Evolutionary conservation across 2,113 vertebrate species (phyloP).

Genomic region (Microcebus lehilahytsara): DNA sequence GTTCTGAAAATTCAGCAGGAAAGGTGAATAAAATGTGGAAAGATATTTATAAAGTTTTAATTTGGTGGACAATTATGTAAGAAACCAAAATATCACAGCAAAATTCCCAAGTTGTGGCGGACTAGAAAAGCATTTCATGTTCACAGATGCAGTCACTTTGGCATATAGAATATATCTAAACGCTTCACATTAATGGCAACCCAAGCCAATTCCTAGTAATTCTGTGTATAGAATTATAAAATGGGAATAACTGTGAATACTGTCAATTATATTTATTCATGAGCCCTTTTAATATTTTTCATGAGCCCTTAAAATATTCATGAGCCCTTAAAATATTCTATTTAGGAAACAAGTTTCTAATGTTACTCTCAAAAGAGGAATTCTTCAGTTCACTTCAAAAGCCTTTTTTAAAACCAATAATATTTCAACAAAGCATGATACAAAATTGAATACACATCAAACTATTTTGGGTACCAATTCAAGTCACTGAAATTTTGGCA

Average conservation of each 20-base stretch:
- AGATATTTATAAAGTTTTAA: slow-evolving; percentile 31
- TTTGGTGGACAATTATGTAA: background rate
- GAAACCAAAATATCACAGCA: background rate
- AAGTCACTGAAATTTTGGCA: background rate
- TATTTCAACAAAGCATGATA: slow-evolving; percentile 53
- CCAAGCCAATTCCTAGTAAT: background rate
- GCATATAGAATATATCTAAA: background rate
- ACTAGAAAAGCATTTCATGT: background rate
- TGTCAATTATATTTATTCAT: slow-evolving; percentile 14
- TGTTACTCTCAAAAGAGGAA: slow-evolving; percentile 34
- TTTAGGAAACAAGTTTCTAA: background rate
- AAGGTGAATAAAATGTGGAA: slow-evolving; percentile 10
- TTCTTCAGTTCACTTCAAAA: slow-evolving; percentile 47
- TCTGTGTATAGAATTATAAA: background rate
- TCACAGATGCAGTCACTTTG: background rate
- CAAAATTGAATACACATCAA: background rate
- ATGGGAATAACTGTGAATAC: slow-evolving; percentile 15
- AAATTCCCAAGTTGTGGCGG: background rate
- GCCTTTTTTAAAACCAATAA: slow-evolving; percentile 57
- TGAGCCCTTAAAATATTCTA: background rate
- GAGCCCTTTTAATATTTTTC: background rate
- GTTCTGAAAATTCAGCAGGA: slow-evolving; percentile 29
- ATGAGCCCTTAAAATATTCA: too few species aligned
- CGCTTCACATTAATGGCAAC: slow-evolving; percentile 15
- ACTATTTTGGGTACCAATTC: background rate